Percentiles rank a stretch among this genome's conserved stretches.
phyloP scores from a whole-genome alignment of 2,888 invertebrate genomes.

The Phengaris arion region DNA sequence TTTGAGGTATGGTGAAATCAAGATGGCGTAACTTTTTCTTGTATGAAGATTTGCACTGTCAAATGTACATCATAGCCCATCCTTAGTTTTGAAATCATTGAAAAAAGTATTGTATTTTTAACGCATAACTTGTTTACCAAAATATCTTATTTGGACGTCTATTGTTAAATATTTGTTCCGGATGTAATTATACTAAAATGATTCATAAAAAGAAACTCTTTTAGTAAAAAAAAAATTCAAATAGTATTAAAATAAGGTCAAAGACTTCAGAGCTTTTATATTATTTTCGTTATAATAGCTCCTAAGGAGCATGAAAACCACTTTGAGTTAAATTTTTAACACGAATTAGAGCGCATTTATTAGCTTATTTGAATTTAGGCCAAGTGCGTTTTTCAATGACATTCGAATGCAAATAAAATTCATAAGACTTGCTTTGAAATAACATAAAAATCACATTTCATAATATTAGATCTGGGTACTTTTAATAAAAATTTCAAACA shows the following conservation, averaged over 20 bases:
- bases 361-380: slow-evolving; percentile 20
- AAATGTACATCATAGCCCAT: too few species aligned
- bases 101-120: too few species aligned
- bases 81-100: too few species aligned
- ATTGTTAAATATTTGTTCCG: too few species aligned
- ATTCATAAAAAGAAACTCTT: too few species aligned
- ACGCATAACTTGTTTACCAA: too few species aligned
- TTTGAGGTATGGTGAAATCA: too few species aligned
- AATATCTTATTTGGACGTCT: too few species aligned
- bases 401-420: not conserved
- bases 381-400: slow-evolving; percentile 15
- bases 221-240: not conserved
- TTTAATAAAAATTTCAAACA: not conserved
- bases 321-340: slow-evolving; percentile 7
- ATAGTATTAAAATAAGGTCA: not conserved
- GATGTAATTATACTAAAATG: too few species aligned
- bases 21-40: too few species aligned
- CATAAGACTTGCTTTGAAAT: not conserved
- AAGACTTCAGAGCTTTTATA: not conserved
- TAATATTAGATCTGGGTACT: too few species aligned
- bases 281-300: not conserved
- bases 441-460: not conserved
- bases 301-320: not conserved
- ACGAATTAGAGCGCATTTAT: not conserved
- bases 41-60: too few species aligned